Evolutionary conservation across 2,888 invertebrate species (phyloP), one percentile per base, ranked within the genome.

Genomic region (Athalia rosae): DNA sequence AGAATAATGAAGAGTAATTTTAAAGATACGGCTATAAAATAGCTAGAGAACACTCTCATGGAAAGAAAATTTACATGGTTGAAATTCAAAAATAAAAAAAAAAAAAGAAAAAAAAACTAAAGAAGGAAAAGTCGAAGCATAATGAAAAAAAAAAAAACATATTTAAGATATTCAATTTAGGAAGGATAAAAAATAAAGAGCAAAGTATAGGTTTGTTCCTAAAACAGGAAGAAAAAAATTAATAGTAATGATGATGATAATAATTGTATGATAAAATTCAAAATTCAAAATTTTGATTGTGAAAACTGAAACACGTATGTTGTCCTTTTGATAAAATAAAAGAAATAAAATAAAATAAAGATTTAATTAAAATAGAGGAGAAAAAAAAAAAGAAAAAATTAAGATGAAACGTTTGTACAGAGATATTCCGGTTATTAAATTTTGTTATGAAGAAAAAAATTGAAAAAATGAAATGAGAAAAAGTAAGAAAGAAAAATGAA

Each of bases 351-450:
- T 77, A 74, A 62, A 79, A 80, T 82, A 82, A 83, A 84, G 81
- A 84, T 87, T 88, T 88, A 87, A 85, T 88, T 86, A 86, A 85
- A 84, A 80, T 77, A 78, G 79, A 82, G 82, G 79, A 82, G 82
- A 84, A 8, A 82, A 81, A 82, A 82, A 77, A 74, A 62, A 79
- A 80, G 82, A 82, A 83, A 84, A 81, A 84, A 28, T 28, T 28
- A 28, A 28, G 28, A 28, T 2, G 28, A 85, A 88, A 87, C 82
- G 87, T 89, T 89, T 89, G 89, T 89, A 89, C 89, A 89, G 88
- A 89, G 87, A 89, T 89, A 87, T 89, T 89, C 89, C 87, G 89
- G 88, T 89, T 89, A 89, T 89, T 88, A 88, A 89, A 89, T 89
- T 89, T 89, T 89, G 88, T 89, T 89, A 89, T 85, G 48, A 61